Evolutionary conservation across 2,888 invertebrate genomes (phyloP).

Genomic region (Meghimatium bilineatum): DNA sequence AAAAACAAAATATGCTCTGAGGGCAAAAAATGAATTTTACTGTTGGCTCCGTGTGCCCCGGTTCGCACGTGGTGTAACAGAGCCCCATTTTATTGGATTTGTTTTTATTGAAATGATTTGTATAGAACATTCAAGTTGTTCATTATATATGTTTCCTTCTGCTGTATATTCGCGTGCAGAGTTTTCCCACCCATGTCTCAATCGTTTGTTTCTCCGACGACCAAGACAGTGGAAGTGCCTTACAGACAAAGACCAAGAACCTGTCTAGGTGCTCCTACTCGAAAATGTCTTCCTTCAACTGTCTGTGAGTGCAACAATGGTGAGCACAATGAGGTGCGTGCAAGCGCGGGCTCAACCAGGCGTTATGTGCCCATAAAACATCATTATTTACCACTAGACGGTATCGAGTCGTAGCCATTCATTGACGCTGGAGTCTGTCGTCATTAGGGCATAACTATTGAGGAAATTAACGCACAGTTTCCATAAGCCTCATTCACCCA

Average conservation of each 20-base stretch:
- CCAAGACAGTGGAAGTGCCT: background rate
- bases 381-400: slow-evolving; percentile 13
- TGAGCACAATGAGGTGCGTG: background rate
- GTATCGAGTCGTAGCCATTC: slow-evolving; percentile 5
- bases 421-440: background rate
- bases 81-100: background rate
- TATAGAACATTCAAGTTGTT: background rate
- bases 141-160: slow-evolving; percentile 10
- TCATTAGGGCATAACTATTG: slow-evolving; percentile 14
- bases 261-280: background rate
- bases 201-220: background rate
- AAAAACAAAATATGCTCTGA: background rate
- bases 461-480: slow-evolving; percentile 15
- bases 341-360: background rate
- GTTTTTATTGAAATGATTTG: slow-evolving; percentile 19
- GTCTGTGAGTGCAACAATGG: background rate
- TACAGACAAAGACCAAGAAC: slow-evolving; percentile 17
- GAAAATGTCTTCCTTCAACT: slow-evolving; percentile 15
- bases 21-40: background rate
- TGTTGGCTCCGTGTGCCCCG: background rate
- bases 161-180: background rate
- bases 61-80: slow-evolving; percentile 25
- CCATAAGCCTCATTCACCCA: background rate
- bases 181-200: too few relatives aligned
- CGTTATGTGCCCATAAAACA: slow-evolving; percentile 27